phyloP scores from a whole-genome alignment of 2,888 invertebrate genomes.

The Oligia strigilis region DNA sequence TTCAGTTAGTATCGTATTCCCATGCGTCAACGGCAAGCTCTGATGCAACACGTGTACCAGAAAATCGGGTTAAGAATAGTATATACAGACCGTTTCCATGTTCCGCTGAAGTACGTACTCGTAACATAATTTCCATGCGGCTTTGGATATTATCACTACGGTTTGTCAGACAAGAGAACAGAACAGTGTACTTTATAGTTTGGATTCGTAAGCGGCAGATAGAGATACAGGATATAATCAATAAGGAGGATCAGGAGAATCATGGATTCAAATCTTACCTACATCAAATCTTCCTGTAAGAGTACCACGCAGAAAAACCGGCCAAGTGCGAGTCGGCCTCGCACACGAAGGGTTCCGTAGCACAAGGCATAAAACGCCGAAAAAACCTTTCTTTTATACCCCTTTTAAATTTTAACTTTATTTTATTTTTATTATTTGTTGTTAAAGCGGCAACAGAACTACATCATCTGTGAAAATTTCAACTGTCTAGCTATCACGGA shows the following conservation, averaged over 20 bases:
- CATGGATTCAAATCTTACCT: neutral
- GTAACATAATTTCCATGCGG: constrained; percentile 30
- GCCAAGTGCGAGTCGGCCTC: too few species aligned
- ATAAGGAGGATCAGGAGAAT: neutral
- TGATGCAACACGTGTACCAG: constrained; percentile 75
- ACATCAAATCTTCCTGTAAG: neutral
- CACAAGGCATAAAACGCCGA: too few species aligned
- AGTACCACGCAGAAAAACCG: neutral
- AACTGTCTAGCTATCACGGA: too few species aligned
- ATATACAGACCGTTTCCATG: constrained; percentile 60
- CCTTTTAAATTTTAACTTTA: too few species aligned
- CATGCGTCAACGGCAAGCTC: constrained; percentile 77
- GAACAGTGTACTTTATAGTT: neutral
- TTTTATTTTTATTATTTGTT: too few species aligned
- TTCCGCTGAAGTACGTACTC: constrained; percentile 34
- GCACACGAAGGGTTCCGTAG: too few species aligned
- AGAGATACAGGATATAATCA: neutral
- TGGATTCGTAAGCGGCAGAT: constrained; percentile 6
- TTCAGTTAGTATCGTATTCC: constrained; percentile 73
- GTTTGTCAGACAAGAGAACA: constrained; percentile 5
- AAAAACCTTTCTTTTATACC: too few species aligned
- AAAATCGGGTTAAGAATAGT: constrained; percentile 71
- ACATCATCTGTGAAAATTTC: too few species aligned
- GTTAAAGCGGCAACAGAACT: too few species aligned
- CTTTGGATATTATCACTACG: constrained; percentile 29